Evolutionary conservation across 1,140 invertebrate genomes (phyloP), one percentile per base, ranked within the genome.

Genomic region (Macrobrachium rosenbergii): DNA sequence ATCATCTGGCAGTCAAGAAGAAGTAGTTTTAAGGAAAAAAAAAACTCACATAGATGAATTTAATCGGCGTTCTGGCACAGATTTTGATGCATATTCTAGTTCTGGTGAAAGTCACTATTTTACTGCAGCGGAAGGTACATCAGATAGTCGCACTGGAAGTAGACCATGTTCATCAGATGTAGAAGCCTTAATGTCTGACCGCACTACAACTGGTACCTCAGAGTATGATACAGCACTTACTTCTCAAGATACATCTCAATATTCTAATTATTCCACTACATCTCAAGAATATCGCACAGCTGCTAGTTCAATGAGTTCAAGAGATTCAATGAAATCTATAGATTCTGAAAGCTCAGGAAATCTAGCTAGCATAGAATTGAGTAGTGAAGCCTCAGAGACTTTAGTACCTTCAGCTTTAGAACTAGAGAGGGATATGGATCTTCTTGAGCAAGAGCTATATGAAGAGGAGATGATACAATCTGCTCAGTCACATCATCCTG

Each of bases 41-140:
- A 90, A 90, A 82, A 87, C 73, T 63, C 89, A 88, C 75, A 64
- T 90, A 43, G 89, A 84, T 17, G 89, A 90, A 60, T 90, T 90
- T 79, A 90, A 83, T 52, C 92, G 92, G 69, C 90, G 92, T 1
- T 86, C 91, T 0, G 91, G 91, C 62, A 58, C 89, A 28, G 90
- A 92, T 0, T 91, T 91, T 37, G 96, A 97, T 92, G 92, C 94
- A 37, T 96, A 95, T 92, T 97, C 96, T 0, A 97, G 96, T 92
- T 97, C 96, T n/a, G 94, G 96, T 73, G 96, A 97, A 90, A 97
- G 96, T 91, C 95, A 96, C 90, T 97, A 97, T 91, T 96, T 97
- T 87, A 97, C 96, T 81, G 96, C 96, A 91, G 96, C 96, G 91
- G 96, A 97, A 90, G 95, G 95, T 90, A 95, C 95, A 14, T 92